A percentile compares a stretch with the other conserved stretches of the same genome.
These are phyloP conservation scores for Archegozetes longisetosus DNA, from an alignment of 1,140 invertebrate genomes.

Conservation along the genomic window DNA sequence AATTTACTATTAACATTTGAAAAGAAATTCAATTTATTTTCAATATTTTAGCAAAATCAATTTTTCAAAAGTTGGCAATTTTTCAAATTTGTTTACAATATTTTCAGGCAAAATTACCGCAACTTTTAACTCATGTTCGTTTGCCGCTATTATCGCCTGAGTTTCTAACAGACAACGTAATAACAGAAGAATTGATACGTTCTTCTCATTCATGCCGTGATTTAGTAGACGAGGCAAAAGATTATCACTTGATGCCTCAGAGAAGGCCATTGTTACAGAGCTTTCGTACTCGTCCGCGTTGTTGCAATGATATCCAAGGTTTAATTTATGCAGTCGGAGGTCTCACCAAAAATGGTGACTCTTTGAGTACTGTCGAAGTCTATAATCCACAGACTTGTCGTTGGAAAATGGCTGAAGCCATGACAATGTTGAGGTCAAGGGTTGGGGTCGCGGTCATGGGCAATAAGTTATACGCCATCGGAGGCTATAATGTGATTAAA, in stretches of 20 bases:
- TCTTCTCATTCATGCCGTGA: slow-evolving; percentile 58
- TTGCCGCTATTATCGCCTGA: slow-evolving; percentile 63
- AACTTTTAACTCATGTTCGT: slow-evolving; percentile 54
- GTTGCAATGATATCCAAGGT: slow-evolving; percentile 51
- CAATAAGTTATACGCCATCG: slow-evolving; percentile 40
- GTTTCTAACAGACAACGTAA: slow-evolving; percentile 63
- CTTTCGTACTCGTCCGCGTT: slow-evolving; percentile 54
- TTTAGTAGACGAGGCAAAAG: slow-evolving; percentile 62
- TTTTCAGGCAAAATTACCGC: slow-evolving; percentile 45
- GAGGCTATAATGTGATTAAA: slow-evolving; percentile 49
- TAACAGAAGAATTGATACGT: slow-evolving; percentile 60
- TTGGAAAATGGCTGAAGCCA: slow-evolving; percentile 63
- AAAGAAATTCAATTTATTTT: too few species aligned
- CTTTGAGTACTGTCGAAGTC: slow-evolving; percentile 68
- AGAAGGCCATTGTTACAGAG: slow-evolving; percentile 53
- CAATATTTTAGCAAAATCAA: too few species aligned
- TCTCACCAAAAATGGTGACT: slow-evolving; percentile 56
- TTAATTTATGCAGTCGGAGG: slow-evolving; percentile 78
- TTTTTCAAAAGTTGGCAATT: too few species aligned
- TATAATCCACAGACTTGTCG: slow-evolving; percentile 53
- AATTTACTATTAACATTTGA: too few species aligned
- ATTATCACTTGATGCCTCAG: slow-evolving; percentile 71
- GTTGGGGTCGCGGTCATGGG: slow-evolving; percentile 68
- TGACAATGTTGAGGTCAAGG: slow-evolving; percentile 64
- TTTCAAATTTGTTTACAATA: too few species aligned